A percentile compares a stretch with the other conserved stretches of the same genome.
These are phyloP conservation scores for Geotrypetes seraphini DNA, from an alignment of 2,797 vertebrate species.

Conservation along the genomic window DNA sequence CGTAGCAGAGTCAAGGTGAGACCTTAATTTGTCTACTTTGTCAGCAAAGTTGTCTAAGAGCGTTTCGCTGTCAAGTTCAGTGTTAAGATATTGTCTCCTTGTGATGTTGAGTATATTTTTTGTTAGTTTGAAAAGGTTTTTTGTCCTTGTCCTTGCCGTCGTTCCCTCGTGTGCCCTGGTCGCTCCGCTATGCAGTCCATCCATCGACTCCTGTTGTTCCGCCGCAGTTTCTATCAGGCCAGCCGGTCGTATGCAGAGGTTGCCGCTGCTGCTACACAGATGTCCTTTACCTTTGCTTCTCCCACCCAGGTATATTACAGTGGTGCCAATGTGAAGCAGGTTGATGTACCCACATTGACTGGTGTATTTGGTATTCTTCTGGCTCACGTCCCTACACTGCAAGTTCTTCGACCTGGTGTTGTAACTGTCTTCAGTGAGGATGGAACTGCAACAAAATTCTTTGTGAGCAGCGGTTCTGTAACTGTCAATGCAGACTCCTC, in stretches of 20 bases:
- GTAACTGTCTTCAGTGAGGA: constrained; percentile 80
- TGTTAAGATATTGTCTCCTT: too few species aligned
- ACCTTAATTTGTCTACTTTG: too few species aligned
- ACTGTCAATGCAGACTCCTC: too few species aligned
- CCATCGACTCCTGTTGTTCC: constrained; percentile 39
- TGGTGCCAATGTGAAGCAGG: constrained; percentile 73
- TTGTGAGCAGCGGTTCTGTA: too few species aligned
- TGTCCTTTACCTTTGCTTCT: constrained; percentile 92
- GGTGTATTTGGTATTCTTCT: constrained; percentile 89
- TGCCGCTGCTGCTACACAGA: constrained; percentile 50
- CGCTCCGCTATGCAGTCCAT: constrained; percentile 46
- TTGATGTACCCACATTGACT: constrained; percentile 85
- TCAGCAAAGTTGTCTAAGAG: too few species aligned
- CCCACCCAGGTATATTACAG: constrained; percentile 86
- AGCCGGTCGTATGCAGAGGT: constrained; percentile 67
- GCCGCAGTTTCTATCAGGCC: constrained; percentile 36
- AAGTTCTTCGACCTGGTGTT: constrained; percentile 82
- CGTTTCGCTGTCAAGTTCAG: too few species aligned
- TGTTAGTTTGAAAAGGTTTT: too few species aligned
- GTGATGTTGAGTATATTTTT: too few species aligned
- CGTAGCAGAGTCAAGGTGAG: too few species aligned
- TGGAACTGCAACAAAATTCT: constrained; percentile 70
- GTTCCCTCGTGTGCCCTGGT: not conserved
- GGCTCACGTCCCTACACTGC: constrained; percentile 84
- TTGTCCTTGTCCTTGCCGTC: constrained; percentile 31